Conservation (phyloP, 2,113 vertebrate species). For the Dasyurus viverrinus region DNA sequence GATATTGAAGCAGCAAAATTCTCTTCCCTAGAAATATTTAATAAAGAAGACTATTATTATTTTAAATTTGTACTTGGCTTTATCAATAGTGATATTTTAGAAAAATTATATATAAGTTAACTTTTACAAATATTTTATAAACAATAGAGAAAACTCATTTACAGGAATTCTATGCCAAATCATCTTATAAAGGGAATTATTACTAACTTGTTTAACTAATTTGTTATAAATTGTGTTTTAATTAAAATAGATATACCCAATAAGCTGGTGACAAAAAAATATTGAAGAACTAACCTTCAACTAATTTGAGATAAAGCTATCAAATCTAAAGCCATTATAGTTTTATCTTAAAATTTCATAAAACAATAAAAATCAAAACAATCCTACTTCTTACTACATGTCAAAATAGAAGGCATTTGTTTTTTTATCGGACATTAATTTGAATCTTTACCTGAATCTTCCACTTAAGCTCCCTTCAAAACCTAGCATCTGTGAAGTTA, state of each 20-base stretch:
- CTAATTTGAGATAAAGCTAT: neutral
- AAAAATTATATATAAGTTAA: neutral
- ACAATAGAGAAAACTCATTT: neutral
- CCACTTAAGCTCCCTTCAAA: neutral
- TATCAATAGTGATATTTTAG: neutral
- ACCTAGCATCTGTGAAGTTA: neutral
- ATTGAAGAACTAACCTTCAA: neutral
- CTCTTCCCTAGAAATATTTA: neutral
- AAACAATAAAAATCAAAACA: neutral
- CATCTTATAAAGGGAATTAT: neutral
- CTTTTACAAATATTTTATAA: slow-evolving; percentile 10
- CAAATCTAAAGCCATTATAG: neutral
- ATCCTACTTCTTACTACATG: neutral
- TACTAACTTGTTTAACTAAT: neutral
- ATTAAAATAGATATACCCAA: neutral
- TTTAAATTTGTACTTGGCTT: neutral
- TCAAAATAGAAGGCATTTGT: neutral
- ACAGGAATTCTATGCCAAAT: neutral
- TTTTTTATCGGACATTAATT: neutral
- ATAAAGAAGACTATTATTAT: neutral
- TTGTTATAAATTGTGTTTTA: slow-evolving; percentile 6
- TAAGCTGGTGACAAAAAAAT: neutral
- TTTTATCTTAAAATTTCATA: neutral
- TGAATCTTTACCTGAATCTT: neutral
- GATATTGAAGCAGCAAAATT: neutral